phyloP scores from a whole-genome alignment of 2,888 invertebrate genomes.

The Euclidia mi region DNA sequence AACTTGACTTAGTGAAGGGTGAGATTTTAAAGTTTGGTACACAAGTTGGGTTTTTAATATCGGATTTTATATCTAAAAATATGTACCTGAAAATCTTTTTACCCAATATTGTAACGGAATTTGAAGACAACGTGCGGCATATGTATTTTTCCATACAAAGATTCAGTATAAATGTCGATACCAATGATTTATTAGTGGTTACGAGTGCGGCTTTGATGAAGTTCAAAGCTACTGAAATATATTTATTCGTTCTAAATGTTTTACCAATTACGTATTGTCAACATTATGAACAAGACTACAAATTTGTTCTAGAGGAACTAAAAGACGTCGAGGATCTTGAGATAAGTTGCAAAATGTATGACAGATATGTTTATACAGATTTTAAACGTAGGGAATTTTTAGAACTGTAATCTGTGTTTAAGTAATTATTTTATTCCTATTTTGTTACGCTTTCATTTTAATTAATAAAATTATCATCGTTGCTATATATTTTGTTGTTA shows the following conservation, averaged over 20 bases:
- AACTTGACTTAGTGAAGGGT: conserved; percentile 13
- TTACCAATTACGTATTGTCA: conserved; percentile 43
- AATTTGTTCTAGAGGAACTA: conserved; percentile 44
- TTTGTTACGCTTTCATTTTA: too few relatives aligned
- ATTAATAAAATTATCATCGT: too few relatives aligned
- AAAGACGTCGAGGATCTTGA: conserved; percentile 50
- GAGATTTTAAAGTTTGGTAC: conserved; percentile 45
- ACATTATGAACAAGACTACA: conserved; percentile 34
- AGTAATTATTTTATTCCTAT: too few relatives aligned
- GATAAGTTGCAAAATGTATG: conserved; percentile 48
- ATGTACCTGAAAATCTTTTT: conserved; percentile 23
- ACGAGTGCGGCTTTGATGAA: conserved; percentile 29
- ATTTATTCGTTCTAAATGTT: conserved; percentile 54
- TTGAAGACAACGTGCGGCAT: conserved; percentile 9
- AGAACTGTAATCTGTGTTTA: too few relatives aligned
- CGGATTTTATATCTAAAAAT: conserved; percentile 46
- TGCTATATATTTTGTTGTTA: too few relatives aligned
- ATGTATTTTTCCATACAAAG: conserved; percentile 4
- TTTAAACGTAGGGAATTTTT: conserved; percentile 28
- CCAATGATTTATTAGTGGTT: conserved; percentile 18
- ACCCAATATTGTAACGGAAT: conserved; percentile 11
- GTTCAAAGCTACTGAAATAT: conserved; percentile 44
- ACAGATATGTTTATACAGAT: conserved; percentile 50
- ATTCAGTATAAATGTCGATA: background rate
- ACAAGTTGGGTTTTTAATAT: conserved; percentile 50